Conservation (phyloP, 2,888 invertebrate genomes). For the Entomobrya multifasciata region DNA sequence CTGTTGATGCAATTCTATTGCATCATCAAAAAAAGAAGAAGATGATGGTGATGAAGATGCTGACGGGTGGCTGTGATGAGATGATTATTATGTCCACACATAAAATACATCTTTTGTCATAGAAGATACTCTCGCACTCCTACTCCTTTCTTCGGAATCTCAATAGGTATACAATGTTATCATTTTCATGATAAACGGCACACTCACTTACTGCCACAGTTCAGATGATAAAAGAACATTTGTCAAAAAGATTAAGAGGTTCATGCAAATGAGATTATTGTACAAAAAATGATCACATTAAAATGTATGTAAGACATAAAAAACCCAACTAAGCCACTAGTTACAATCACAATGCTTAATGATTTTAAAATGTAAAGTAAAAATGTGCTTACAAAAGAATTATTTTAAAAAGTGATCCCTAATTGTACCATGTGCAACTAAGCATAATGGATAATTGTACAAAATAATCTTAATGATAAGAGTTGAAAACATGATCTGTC, state of each 20-base stretch:
- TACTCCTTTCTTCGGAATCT: constrained; percentile 25
- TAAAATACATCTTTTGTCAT: constrained; percentile 19
- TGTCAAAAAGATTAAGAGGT: constrained; percentile 38
- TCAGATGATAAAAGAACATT: constrained; percentile 14
- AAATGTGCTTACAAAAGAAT: constrained; percentile 3
- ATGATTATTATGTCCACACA: constrained; percentile 42
- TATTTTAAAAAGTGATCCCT: background rate
- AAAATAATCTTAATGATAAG: constrained; percentile 29
- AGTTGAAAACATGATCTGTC: constrained; percentile 35
- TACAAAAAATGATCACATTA: constrained; percentile 35
- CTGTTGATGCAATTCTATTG: constrained; percentile 65
- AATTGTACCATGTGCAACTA: constrained; percentile 44
- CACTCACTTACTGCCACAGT: background rate
- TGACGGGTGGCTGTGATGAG: constrained; percentile 35
- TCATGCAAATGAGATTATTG: constrained; percentile 42
- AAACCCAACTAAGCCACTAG: constrained; percentile 2
- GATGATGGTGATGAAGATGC: constrained; percentile 34
- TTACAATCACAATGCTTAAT: background rate
- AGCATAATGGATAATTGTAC: background rate
- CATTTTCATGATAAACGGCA: background rate
- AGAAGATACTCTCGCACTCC: constrained; percentile 12
- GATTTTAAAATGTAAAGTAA: constrained; percentile 36
- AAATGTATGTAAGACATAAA: constrained; percentile 45
- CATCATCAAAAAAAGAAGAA: constrained; percentile 45
- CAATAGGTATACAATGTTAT: too few species aligned